Conservation (phyloP, 2,888 invertebrate species). For the Caenorhabditis auriculariae region DNA sequence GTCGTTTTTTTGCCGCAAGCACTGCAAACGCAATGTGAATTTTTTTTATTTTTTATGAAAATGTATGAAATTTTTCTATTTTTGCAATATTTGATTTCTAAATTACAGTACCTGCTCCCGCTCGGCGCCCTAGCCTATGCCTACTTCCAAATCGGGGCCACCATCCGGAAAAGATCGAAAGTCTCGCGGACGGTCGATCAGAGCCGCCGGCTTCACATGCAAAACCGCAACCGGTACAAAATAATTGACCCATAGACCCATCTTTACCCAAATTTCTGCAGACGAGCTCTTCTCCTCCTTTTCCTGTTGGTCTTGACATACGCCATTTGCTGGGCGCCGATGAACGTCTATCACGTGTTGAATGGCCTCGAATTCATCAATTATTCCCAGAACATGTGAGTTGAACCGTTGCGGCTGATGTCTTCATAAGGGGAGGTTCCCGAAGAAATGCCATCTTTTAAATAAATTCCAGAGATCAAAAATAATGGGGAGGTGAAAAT, state of each 20-base stretch:
- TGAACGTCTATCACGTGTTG: conserved; percentile 78
- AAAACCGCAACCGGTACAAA: conserved; percentile 33
- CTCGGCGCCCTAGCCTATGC: conserved; percentile 53
- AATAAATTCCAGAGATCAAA: too few species aligned
- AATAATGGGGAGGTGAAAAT: too few species aligned
- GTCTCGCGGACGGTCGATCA: conserved; percentile 38
- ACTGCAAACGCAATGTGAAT: too few species aligned
- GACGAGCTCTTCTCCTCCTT: conserved; percentile 80
- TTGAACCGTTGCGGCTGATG: not conserved
- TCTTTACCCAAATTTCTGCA: conserved; percentile 10
- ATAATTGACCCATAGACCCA: not conserved
- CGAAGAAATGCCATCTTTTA: too few species aligned
- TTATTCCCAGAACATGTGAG: conserved; percentile 56
- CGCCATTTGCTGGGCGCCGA: conserved; percentile 84
- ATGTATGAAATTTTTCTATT: too few species aligned
- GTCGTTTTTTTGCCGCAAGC: too few species aligned
- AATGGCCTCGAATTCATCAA: conserved; percentile 54
- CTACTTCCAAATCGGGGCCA: conserved; percentile 60
- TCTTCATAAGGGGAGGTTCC: too few species aligned
- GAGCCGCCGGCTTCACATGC: conserved; percentile 36
- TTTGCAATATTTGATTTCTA: not conserved
- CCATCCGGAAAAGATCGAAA: conserved; percentile 49
- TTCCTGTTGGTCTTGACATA: conserved; percentile 84
- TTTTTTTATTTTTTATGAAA: too few species aligned
- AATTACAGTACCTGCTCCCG: conserved; percentile 49